Conservation (phyloP, 2,113 vertebrate genomes). For the Nothoprocta pentlandii region DNA sequence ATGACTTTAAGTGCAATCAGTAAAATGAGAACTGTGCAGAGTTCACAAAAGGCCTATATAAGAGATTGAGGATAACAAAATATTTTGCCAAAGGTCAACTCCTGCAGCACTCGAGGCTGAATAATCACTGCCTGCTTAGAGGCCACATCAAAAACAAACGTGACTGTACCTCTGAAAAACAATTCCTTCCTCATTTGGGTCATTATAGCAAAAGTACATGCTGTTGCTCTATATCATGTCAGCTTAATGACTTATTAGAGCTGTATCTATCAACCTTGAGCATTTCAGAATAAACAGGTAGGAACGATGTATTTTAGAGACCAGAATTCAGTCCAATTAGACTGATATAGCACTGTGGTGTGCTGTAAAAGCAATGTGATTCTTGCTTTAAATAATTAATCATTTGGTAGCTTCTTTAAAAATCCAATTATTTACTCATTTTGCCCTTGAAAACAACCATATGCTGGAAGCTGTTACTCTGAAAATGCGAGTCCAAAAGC, state of each 20-base stretch:
- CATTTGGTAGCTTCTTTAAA: slow-evolving; percentile 21
- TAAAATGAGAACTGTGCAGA: slow-evolving; percentile 60
- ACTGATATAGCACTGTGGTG: background rate
- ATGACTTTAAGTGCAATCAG: slow-evolving; percentile 71
- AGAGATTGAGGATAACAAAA: slow-evolving; percentile 71
- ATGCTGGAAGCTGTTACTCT: slow-evolving; percentile 21
- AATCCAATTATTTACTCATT: slow-evolving; percentile 57
- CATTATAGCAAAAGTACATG: slow-evolving; percentile 47
- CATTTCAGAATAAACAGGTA: slow-evolving; percentile 39
- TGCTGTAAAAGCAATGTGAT: slow-evolving; percentile 14
- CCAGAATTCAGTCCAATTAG: slow-evolving; percentile 32
- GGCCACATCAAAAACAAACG: slow-evolving; percentile 50
- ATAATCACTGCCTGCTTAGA: slow-evolving; percentile 58
- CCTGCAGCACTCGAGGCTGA: slow-evolving; percentile 40
- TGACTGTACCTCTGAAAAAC: slow-evolving; percentile 50
- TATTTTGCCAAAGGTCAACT: slow-evolving; percentile 75
- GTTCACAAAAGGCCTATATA: slow-evolving; percentile 68
- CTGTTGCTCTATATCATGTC: slow-evolving; percentile 41
- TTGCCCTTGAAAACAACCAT: slow-evolving; percentile 53
- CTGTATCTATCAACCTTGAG: slow-evolving; percentile 42
- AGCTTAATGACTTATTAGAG: slow-evolving; percentile 59
- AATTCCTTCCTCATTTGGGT: slow-evolving; percentile 59
- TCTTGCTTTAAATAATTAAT: slow-evolving; percentile 50
- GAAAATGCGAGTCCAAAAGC: slow-evolving; percentile 1
- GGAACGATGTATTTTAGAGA: slow-evolving; percentile 17